Evolutionary conservation across 2,888 invertebrate species (phyloP).

Genomic region (Aphelenchoides bicaudatus): DNA sequence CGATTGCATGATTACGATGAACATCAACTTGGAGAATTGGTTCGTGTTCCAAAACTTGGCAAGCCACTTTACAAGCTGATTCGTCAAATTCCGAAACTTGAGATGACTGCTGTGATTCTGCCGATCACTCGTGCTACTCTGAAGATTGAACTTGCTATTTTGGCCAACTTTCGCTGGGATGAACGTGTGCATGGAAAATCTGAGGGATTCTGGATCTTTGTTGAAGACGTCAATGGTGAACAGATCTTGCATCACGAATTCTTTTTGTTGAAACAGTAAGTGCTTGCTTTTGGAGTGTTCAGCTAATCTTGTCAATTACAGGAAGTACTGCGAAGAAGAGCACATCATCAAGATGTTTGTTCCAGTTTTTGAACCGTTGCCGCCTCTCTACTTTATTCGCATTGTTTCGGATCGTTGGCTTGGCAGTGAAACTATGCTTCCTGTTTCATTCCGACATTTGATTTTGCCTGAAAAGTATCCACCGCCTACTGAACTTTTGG

Average conservation of each 20-base stretch:
- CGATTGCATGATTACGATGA: constrained; percentile 87
- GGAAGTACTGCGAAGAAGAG: constrained; percentile 88
- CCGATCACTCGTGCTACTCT: constrained; percentile 85
- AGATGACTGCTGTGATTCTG: constrained; percentile 91
- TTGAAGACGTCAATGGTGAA: constrained; percentile 69
- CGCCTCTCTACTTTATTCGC: constrained; percentile 90
- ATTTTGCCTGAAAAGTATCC: constrained; percentile 96
- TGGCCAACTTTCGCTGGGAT: constrained; percentile 99
- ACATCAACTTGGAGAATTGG: constrained; percentile 87
- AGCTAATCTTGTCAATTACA: constrained; percentile 52
- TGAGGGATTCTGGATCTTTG: constrained; percentile 69
- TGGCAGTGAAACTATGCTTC: constrained; percentile 66
- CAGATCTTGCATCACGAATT: constrained; percentile 86
- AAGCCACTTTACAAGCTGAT: constrained; percentile 92
- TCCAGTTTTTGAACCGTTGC: constrained; percentile 94
- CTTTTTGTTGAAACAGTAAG: constrained; percentile 76
- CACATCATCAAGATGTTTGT: constrained; percentile 96
- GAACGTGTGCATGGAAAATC: constrained; percentile 73
- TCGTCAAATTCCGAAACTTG: constrained; percentile 92
- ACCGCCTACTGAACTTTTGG: constrained; percentile 92
- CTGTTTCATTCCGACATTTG: constrained; percentile 92
- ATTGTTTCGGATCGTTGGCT: constrained; percentile 67
- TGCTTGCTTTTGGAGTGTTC: constrained; percentile 6
- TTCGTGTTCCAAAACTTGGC: constrained; percentile 83
- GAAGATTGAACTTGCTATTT: constrained; percentile 89